Evolutionary conservation across 2,888 invertebrate genomes (phyloP), one percentile per base, ranked within the genome.

Genomic region (Leptinotarsa juncta): DNA sequence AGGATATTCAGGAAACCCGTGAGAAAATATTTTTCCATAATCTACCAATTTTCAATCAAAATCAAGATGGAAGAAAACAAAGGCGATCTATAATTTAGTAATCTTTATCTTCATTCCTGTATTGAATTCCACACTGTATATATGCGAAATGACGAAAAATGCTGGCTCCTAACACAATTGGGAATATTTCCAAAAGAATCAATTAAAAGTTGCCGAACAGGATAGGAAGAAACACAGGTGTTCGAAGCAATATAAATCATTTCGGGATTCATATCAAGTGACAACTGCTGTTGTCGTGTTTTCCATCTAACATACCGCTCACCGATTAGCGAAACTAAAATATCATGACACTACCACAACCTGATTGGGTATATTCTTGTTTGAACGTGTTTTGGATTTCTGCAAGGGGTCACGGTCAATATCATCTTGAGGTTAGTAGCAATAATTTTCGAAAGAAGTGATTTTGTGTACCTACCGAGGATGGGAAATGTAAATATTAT

Each of bases 381-480:
- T 68, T 14, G 4, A 57, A 57, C 57, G 18, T 23, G 57, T 68
- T 32, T 53, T 48, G 69, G 20, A 57, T 12, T 48, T 57, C n/a
- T 53, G 57, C 50, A 48, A 20, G 53, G 50, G 69, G 69, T 69
- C 69, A 69, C 57, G 69, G 69, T 69, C 69, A 57, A 69, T 57
- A 20, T 48, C 42, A 62, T 18, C 26, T 5, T 42, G 42, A 62
- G 32, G 32, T 32, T 15, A 32, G 12, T 12, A 18, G 62, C 62
- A 15, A 57, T 62, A 62, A 32, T 62, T 62, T 62, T 62, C n/a
- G 42, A 32, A n/a, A 7, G n/a, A 62, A 57, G 23, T 23, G 14
- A 57, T 57, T 57, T 57, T 57, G 57, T 23, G 23, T 57, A 57
- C 57, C 23, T 23, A 57, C 1, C 20, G 26, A 20, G 23, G 57